Evolutionary conservation across 1,140 invertebrate genomes (phyloP).

Genomic region (Zaprionus ornatus): DNA sequence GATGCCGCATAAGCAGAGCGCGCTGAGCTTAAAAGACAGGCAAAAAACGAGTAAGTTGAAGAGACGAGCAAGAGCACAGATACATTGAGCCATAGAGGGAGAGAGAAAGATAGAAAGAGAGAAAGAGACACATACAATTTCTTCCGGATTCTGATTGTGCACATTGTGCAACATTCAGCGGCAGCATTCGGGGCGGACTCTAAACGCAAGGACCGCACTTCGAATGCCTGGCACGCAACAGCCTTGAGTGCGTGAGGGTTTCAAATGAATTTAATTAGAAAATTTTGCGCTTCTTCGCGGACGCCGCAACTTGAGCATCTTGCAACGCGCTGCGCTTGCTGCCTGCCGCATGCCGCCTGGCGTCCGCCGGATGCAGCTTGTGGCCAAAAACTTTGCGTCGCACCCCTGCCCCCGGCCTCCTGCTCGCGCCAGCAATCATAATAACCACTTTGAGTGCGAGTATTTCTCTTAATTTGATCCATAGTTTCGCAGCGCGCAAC

Average conservation of each 20-base stretch:
- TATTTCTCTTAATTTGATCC: constrained; percentile 75
- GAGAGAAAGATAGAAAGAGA: constrained; percentile 2
- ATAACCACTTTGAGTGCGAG: constrained; percentile 59
- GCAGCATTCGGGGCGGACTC: constrained; percentile 10
- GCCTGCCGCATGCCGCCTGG: constrained; percentile 32
- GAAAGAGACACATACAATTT: constrained; percentile 31
- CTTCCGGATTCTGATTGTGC: constrained; percentile 40
- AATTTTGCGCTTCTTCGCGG: constrained; percentile 72
- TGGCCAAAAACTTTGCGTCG: constrained; percentile 40
- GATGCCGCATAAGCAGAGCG: constrained; percentile 79
- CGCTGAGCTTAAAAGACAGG: constrained; percentile 34
- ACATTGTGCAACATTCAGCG: constrained; percentile 38
- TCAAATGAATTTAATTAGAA: constrained; percentile 83
- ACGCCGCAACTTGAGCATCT: constrained; percentile 51
- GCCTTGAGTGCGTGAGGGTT: constrained; percentile 71
- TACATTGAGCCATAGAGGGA: not conserved
- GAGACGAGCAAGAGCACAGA: constrained; percentile 1
- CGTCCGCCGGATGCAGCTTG: constrained; percentile 3
- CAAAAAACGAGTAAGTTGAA: constrained; percentile 25
- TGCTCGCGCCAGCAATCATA: constrained; percentile 52
- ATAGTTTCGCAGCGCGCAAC: constrained; percentile 46
- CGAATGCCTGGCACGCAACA: constrained; percentile 66
- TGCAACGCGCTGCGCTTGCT: constrained; percentile 47
- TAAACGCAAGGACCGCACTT: constrained; percentile 29
- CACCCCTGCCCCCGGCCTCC: not conserved